Conservation (phyloP, 1,140 invertebrate species). For the Drosophila varians region DNA sequence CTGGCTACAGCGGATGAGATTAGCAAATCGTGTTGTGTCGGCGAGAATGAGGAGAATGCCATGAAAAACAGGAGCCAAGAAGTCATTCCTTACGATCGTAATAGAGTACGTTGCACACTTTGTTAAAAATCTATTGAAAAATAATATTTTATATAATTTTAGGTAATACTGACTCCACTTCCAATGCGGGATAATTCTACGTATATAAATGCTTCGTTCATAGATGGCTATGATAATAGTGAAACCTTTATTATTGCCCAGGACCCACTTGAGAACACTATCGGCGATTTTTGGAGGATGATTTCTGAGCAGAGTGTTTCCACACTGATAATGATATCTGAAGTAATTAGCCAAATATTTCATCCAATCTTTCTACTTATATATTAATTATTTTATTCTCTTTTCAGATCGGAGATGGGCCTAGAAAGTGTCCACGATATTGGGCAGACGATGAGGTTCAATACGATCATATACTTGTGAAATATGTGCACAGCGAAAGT, state of each 20-base stretch:
- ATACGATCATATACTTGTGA: constrained; percentile 93
- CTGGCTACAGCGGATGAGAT: constrained; percentile 90
- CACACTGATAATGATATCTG: constrained; percentile 97
- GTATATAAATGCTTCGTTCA: constrained; percentile 98
- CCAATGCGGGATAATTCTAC: constrained; percentile 94
- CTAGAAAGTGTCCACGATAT: constrained; percentile 93
- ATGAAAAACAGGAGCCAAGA: constrained; percentile 94
- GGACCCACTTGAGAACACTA: constrained; percentile 95
- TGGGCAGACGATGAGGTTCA: constrained; percentile 95
- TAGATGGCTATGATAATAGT: constrained; percentile 97
- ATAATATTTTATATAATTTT: not conserved
- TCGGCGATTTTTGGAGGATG: constrained; percentile 98
- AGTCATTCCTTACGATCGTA: constrained; percentile 96
- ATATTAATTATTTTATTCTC: not conserved
- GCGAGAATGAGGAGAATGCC: constrained; percentile 92
- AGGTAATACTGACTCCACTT: constrained; percentile 87
- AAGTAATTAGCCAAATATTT: constrained; percentile 86
- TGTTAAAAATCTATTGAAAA: not conserved
- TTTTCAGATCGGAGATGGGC: constrained; percentile 88
- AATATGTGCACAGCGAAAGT: constrained; percentile 93
- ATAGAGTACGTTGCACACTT: constrained; percentile 88
- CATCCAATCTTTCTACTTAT: not conserved
- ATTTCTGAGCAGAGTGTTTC: constrained; percentile 95
- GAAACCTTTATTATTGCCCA: constrained; percentile 98
- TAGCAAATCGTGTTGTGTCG: constrained; percentile 91